Percentiles rank a stretch among this genome's conserved stretches.
These are phyloP conservation scores for Delia radicum DNA, from an alignment of 1,140 invertebrate species.

Conservation along the genomic window DNA sequence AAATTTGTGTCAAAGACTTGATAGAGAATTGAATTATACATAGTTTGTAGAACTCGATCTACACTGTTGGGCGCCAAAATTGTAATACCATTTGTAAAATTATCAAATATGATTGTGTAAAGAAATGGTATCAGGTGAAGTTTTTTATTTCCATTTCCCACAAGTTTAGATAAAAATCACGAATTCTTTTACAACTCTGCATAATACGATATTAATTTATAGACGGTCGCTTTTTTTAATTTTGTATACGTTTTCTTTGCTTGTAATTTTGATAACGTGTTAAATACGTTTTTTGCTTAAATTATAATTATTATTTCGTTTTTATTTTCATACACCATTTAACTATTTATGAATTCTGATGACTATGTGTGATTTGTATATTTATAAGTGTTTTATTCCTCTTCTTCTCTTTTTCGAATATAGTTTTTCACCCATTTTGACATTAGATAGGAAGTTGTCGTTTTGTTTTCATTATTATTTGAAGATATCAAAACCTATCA, in stretches of 20 bases:
- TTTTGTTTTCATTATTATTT: not conserved
- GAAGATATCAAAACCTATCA: not conserved
- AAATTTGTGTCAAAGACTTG: no score
- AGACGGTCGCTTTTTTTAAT: not conserved
- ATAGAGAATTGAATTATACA: no score
- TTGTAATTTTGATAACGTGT: constrained; percentile 4
- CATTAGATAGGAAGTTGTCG: not conserved
- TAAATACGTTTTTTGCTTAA: not conserved
- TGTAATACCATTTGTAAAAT: no score
- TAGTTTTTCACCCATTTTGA: not conserved
- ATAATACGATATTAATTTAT: not conserved
- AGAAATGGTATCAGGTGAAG: no score
- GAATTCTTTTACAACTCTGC: no score
- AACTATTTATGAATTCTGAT: not conserved
- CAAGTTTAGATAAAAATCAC: no score
- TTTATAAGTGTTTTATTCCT: not conserved
- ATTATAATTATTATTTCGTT: not conserved
- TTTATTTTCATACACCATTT: not conserved
- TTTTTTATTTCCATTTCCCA: no score
- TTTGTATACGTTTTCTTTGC: not conserved
- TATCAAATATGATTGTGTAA: no score
- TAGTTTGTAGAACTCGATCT: no score
- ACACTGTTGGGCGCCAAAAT: no score
- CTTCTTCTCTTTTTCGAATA: not conserved
- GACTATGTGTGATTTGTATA: not conserved